Evolutionary conservation across 2,113 vertebrate species (phyloP).

Genomic region (Oxyruncus cristatus): DNA sequence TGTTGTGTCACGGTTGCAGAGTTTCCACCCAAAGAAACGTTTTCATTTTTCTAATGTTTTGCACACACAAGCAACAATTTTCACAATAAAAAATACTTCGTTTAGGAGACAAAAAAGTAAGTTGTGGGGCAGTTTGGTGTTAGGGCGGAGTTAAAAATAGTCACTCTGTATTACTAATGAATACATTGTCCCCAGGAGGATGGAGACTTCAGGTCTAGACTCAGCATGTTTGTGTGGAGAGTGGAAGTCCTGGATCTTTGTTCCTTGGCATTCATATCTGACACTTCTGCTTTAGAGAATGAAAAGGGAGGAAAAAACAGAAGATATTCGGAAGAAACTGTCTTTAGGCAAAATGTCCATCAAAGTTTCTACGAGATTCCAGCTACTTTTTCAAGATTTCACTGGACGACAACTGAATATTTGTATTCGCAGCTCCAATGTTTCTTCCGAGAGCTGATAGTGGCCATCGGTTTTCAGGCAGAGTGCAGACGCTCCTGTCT

Average conservation of each 20-base stretch:
- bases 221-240: rapidly evolving
- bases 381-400: background rate
- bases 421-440: background rate
- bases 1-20: rapidly evolving
- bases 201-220: background rate
- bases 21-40: background rate
- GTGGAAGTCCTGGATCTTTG: background rate
- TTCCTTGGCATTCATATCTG: background rate
- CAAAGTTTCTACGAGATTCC: background rate
- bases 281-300: background rate
- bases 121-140: background rate
- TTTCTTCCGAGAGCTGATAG: background rate
- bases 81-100: background rate
- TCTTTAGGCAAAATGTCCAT: background rate
- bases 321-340: background rate
- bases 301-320: background rate
- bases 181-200: background rate
- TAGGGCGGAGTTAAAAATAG: background rate
- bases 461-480: background rate
- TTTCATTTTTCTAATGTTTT: background rate
- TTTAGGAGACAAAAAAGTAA: background rate
- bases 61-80: background rate
- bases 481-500: background rate
- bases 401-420: rapidly evolving
- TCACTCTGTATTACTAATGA: background rate